Base-by-base conservation (phyloP, 2,888 invertebrate genomes). In the Ceraclea dissimilis region DNA sequence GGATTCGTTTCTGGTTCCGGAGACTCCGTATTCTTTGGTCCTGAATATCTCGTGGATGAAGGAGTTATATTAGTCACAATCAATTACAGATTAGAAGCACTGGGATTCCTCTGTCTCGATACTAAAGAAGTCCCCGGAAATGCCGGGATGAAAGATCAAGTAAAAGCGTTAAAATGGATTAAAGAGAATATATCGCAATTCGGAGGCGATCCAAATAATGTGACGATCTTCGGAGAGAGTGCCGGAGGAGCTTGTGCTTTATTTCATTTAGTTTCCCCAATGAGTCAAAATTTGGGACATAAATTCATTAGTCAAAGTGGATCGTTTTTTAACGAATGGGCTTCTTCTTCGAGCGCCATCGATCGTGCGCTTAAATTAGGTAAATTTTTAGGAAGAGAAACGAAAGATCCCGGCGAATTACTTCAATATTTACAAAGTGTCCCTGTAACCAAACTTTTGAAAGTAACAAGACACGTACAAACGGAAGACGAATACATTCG, bases 81-180 rank as follows among this genome's bases (percentile, higher is more conserved):
- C 2, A 76, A 76, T 60, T 76, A 75, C 57, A 69, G 76, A 60
- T 64, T 76, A 2, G 72, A 69, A 58, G 66, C 66, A 0, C 64
- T 76, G 0, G 76, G 76, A 1, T 76, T 73, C 44, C 69, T 76
- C 0, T 68, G 68, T 4, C 63, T 76, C 1, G 68, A 72, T n/a
- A 71, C 70, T 0, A 64, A 68, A 62, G 74, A 76, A 0, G 65
- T 73, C 1, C 74, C 76, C 0, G 76, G 76, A 1, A 76, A 76
- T 34, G 75, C 73, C 16, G 76, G 73, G 1, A 71, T 76, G 69
- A 76, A 76, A 63, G 76, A 76, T 57, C 76, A 76, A 67, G 74
- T 75, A 0, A 67, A 69, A 10, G 75, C 74, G 0, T 64, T 76
- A 0, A 68, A 63, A 56, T 76, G 76, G 76, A 69, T 74, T 0